These are phyloP conservation scores for Aulostomus chinensis DNA, from an alignment of 2,797 vertebrate species.

Conservation along the genomic window DNA sequence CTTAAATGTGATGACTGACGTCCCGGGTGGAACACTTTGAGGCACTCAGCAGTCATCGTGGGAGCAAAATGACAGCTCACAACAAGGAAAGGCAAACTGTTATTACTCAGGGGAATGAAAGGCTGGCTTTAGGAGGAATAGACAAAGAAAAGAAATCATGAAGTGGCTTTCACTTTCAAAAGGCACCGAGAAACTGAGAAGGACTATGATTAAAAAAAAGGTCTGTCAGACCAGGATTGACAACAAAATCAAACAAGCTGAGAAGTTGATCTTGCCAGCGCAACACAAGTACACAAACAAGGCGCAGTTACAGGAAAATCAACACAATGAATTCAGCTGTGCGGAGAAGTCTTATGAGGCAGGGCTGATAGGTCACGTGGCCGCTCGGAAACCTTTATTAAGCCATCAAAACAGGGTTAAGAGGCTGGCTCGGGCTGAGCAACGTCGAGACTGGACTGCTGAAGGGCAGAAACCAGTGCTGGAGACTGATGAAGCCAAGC, in stretches of 20 bases:
- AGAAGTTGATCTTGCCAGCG: constrained; percentile 16
- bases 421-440: constrained; percentile 27
- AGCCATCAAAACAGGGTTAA: constrained; percentile 44
- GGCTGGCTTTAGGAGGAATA: constrained; percentile 29
- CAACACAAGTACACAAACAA: constrained; percentile 27
- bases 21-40: constrained; percentile 31
- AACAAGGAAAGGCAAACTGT: constrained; percentile 48
- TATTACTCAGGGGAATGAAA: constrained; percentile 52
- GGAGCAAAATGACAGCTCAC: constrained; percentile 51
- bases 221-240: constrained; percentile 11
- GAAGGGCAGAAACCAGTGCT: constrained; percentile 2
- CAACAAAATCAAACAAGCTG: constrained; percentile 46
- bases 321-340: constrained; percentile 27
- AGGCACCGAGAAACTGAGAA: constrained; percentile 11
- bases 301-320: constrained; percentile 31
- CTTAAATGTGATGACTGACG: constrained; percentile 41
- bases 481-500: too few species aligned
- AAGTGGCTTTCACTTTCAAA: constrained; percentile 33
- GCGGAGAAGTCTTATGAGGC: constrained; percentile 37
- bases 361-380: constrained; percentile 33
- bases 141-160: constrained; percentile 5
- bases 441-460: constrained; percentile 24
- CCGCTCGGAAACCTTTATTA: constrained; percentile 45
- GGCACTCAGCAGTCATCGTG: constrained; percentile 53
- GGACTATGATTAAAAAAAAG: constrained; percentile 15